Conservation (phyloP, 1,140 invertebrate genomes). For the Drosophila seguyi region DNA sequence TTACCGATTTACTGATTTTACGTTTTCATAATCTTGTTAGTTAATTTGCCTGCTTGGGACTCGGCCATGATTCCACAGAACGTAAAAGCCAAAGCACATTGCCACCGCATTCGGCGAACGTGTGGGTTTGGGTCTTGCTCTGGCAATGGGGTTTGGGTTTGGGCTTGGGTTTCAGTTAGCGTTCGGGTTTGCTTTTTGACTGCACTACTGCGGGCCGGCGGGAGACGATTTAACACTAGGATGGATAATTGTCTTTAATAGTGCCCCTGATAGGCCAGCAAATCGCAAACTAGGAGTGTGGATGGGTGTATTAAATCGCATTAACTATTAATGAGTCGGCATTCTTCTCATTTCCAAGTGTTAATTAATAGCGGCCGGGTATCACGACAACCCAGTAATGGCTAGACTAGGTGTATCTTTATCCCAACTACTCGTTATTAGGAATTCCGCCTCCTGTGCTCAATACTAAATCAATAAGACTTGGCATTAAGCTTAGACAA, state of each 20-base stretch:
- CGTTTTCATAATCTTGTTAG: slow-evolving; percentile 84
- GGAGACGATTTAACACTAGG: slow-evolving; percentile 48
- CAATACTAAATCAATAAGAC: slow-evolving; percentile 13
- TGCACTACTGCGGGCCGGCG: slow-evolving; percentile 19
- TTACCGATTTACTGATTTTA: slow-evolving; percentile 84
- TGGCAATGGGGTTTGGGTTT: slow-evolving; percentile 1
- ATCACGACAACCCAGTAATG: slow-evolving; percentile 19
- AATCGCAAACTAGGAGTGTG: slow-evolving; percentile 29
- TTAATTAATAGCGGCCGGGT: slow-evolving; percentile 27
- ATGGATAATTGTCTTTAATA: slow-evolving; percentile 52
- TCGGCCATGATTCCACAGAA: slow-evolving; percentile 53
- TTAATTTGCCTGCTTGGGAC: slow-evolving; percentile 76
- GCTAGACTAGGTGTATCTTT: slow-evolving; percentile 9
- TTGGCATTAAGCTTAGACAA: background rate
- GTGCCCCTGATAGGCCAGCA: slow-evolving; percentile 45
- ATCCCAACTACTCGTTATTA: slow-evolving; percentile 9
- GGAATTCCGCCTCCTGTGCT: slow-evolving; percentile 1
- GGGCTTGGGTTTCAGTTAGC: background rate
- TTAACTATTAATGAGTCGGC: slow-evolving; percentile 45
- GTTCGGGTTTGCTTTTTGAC: background rate
- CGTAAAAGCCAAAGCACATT: slow-evolving; percentile 57
- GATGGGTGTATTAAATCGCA: slow-evolving; percentile 49
- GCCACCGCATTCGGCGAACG: slow-evolving; percentile 56
- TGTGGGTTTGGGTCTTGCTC: slow-evolving; percentile 40
- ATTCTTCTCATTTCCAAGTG: slow-evolving; percentile 38